Percentiles rank a stretch among this genome's conserved stretches.
Conservation (phyloP, 2,797 vertebrate genomes). For the Catamblyrhynchus diadema region DNA sequence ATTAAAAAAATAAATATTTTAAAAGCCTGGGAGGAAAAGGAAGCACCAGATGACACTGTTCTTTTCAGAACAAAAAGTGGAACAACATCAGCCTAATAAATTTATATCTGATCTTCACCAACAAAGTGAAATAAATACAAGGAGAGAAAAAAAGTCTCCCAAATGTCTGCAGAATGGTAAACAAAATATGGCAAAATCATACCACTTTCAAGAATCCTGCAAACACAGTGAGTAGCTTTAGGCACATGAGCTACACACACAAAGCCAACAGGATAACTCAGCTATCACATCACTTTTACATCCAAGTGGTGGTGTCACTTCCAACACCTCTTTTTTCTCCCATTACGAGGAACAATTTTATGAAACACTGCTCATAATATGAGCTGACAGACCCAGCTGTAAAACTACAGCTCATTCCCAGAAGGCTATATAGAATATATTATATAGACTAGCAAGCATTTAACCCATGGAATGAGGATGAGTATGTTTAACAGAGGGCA, state of each 20-base stretch:
- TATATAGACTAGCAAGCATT: not conserved
- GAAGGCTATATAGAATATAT: not conserved
- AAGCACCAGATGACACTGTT: not conserved
- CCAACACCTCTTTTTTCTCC: not conserved
- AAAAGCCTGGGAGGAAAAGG: not conserved
- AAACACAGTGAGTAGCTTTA: not conserved
- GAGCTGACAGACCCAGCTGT: not conserved
- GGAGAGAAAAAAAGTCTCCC: not conserved
- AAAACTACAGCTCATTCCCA: not conserved
- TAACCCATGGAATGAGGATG: not conserved
- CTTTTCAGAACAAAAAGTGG: not conserved
- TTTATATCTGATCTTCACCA: not conserved
- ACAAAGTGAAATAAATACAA: conserved; percentile 19
- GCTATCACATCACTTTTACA: not conserved
- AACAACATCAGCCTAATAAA: not conserved
- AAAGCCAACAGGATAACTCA: not conserved
- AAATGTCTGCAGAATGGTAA: not conserved
- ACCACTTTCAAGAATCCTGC: not conserved
- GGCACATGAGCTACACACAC: not conserved
- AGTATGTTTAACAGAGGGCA: not conserved
- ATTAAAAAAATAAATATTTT: conserved; percentile 27
- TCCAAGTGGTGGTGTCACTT: not conserved
- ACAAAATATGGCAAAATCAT: not conserved
- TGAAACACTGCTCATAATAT: not conserved
- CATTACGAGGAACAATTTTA: not conserved